Evolutionary conservation across 2,797 vertebrate genomes (phyloP).

Genomic region (Mormyrops boulengeri): DNA sequence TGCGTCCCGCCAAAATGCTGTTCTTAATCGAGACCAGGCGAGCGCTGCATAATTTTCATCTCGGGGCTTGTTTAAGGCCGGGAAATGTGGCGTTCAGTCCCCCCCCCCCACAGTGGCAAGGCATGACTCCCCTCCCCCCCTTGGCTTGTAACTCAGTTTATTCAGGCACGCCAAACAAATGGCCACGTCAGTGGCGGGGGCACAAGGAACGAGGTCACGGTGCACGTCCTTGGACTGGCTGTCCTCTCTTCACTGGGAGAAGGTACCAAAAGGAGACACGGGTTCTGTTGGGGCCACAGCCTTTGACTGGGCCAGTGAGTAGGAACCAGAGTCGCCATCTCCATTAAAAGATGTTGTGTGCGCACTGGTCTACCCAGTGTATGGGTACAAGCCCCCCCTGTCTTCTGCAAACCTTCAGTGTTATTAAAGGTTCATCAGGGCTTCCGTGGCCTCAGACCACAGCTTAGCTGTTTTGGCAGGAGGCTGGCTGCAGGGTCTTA

Average conservation of each 20-base stretch:
- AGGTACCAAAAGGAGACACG: not conserved
- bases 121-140: not conserved
- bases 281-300: not conserved
- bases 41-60: not conserved
- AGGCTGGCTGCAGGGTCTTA: not conserved
- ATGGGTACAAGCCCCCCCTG: not conserved
- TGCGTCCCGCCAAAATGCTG: not conserved
- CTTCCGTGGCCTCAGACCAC: not conserved
- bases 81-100: not conserved
- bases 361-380: not conserved
- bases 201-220: not conserved
- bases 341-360: not conserved
- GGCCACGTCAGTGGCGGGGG: not conserved
- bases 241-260: not conserved
- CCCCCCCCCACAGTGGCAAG: not conserved
- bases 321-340: not conserved
- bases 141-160: not conserved
- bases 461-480: not conserved
- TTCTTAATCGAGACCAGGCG: not conserved
- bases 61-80: not conserved
- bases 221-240: not conserved
- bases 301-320: not conserved
- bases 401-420: not conserved
- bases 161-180: not conserved
- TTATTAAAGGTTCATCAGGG: not conserved